These are phyloP conservation scores for Petrocephalus zakoni DNA, from an alignment of 2,113 vertebrate species.

Conservation along the genomic window DNA sequence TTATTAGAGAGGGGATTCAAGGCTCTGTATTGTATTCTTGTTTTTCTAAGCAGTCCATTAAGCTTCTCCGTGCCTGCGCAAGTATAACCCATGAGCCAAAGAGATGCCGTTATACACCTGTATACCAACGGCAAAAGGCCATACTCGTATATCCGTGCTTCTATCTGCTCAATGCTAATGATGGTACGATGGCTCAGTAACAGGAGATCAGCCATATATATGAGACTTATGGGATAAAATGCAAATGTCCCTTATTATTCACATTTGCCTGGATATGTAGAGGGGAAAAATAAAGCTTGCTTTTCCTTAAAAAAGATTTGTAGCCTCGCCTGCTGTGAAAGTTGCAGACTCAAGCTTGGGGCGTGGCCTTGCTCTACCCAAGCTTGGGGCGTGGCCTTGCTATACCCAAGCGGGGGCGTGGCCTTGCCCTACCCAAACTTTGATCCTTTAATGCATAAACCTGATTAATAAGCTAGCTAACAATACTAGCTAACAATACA, in stretches of 20 bases:
- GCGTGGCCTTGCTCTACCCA: not conserved
- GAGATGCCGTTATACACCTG: not conserved
- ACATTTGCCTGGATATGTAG: not conserved
- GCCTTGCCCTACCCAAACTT: too few species aligned
- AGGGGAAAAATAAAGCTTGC: not conserved
- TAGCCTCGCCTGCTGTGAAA: not conserved
- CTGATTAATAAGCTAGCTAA: not conserved
- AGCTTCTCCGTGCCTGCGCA: not conserved
- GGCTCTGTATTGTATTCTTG: not conserved
- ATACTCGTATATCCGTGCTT: not conserved
- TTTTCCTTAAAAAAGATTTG: not conserved
- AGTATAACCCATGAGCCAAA: not conserved
- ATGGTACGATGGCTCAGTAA: not conserved
- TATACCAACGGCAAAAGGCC: not conserved
- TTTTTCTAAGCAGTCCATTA: conserved; percentile 4
- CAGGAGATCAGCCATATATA: not conserved
- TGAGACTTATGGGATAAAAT: not conserved
- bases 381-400: not conserved
- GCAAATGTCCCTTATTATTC: not conserved
- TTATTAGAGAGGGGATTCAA: not conserved
- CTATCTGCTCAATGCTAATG: not conserved
- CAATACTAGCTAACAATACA: not conserved
- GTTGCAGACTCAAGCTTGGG: not conserved
- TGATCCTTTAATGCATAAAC: not conserved
- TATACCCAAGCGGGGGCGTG: too few species aligned